Percentiles rank a stretch among this genome's conserved stretches.
Conservation (phyloP, 1,140 invertebrate species). For the Calliphora vicina region DNA sequence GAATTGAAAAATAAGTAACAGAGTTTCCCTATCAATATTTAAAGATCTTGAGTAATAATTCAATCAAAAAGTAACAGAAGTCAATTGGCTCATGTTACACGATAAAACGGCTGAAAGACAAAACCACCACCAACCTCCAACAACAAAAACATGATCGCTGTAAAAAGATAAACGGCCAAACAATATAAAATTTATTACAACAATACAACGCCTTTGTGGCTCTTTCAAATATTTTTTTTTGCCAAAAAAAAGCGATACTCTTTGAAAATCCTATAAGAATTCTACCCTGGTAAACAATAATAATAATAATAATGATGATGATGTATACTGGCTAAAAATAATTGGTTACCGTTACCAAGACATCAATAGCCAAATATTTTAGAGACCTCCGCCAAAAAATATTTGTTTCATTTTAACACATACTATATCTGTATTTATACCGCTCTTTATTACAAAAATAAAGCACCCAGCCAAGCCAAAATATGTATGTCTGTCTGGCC, state of each 20-base stretch:
- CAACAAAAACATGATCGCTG: neutral
- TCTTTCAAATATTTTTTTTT: neutral
- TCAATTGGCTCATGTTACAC: constrained; percentile 12
- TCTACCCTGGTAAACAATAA: neutral
- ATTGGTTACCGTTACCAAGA: constrained; percentile 6
- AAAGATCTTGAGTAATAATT: neutral
- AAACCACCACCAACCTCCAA: neutral
- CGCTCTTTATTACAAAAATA: too few species aligned
- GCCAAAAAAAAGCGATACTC: neutral
- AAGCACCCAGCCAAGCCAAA: neutral
- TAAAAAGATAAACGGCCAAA: neutral
- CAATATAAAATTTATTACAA: constrained; percentile 11
- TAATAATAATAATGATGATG: too few species aligned
- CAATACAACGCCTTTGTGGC: constrained; percentile 3
- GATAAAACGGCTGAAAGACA: neutral
- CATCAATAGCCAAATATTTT: neutral
- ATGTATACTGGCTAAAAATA: neutral
- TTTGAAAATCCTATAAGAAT: neutral
- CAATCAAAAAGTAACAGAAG: constrained; percentile 12
- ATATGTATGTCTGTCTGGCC: neutral
- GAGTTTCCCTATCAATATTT: neutral
- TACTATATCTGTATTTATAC: too few species aligned
- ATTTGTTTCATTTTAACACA: too few species aligned
- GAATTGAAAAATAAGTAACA: neutral
- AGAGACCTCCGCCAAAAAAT: neutral